Evolutionary conservation across 2,888 invertebrate genomes (phyloP), one percentile per base, ranked within the genome.

Genomic region (Allophyes oxyacanthae): DNA sequence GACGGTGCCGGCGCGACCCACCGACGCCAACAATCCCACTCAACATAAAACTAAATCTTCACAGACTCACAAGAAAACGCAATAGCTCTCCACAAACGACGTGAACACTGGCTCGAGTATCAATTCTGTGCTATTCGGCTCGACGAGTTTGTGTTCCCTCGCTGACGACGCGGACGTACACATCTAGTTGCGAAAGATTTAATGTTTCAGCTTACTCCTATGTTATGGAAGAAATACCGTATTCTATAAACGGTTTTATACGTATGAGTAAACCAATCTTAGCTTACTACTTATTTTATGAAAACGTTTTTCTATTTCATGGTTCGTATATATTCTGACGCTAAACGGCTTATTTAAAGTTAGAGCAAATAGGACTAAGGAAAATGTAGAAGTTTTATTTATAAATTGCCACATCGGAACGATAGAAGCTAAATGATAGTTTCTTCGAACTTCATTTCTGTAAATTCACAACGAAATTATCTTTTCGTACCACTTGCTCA

Each of bases 11-110:
- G 82, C 89, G 89, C 91, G 91, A 80, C 91, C 77, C 82, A 78
- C 74, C 85, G 91, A 80, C 92, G 90, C 90, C 90, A 82, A 72
- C 83, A 81, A 85, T 85, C 85, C 87, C 85, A 88, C 90, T 90
- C 87, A 78, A 89, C 88, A 87, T 87, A 88, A 88, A 88, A 88
- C 87, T 88, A 88, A 88, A 87, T 84, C 87, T 85, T 77, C 80
- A 74, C 80, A 83, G 79, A 84, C 6, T 28, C 28, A 28, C 77
- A 75, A 84, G 83, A 81, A 81, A 85, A 82, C 79, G 81, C 82
- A 83, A 85, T 84, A 85, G 82, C 82, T 84, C 83, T 85, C 81
- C 77, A 82, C 82, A 83, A 62, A 72, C 59, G 72, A 81, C 77
- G 82, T 73, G 78, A 81, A 82, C 75, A 78, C 78, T 77, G 64